Base-by-base conservation (phyloP, 2,797 vertebrate species). In the Choloepus didactylus region DNA sequence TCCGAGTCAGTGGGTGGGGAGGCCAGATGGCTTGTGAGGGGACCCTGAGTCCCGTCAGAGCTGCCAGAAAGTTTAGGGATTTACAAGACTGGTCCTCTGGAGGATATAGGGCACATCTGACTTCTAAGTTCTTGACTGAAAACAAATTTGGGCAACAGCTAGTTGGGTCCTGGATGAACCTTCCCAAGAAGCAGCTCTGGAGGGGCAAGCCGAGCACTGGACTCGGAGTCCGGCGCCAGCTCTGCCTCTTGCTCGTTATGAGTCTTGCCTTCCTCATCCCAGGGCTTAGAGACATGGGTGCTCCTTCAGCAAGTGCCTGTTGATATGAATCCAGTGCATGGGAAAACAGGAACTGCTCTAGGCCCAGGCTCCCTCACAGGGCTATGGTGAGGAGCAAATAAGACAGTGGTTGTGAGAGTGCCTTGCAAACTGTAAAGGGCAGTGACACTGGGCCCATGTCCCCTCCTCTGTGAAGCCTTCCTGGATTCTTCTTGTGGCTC, bases 101-200 rank as follows among this genome's bases (percentile, higher is more conserved):
- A 38, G 35, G 46, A 35, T 88, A 89, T 93, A 27, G 41, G 66
- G 73, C 75, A 54, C 35, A 62, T 92, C 72, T 76, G 51, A 94
- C 89, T 69, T 89, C 70, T 19, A 67, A 10, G 12, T 79, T 25
- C 54, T 73, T 0, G 0, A 25, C 69, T 27, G 49, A 77, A 88
- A 94, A 66, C 41, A 67, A 66, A n/a, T n/a, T 1, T 86, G 75
- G 23, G 44, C 12, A 8, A 67, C 38, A 23, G 69, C 64, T 69
- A 41, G 6, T 54, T 70, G 31, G 46, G 35, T 60, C 41, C 72
- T 16, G 9, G 44, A 35, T 76, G 62, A 83, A 59, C 23, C 44
- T 91, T 56, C 70, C 51, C 2, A 5, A 44, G 66, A 60, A 72
- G 60, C 73, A 51, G 7, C 38, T 29, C 19, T 70, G 35, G 46